A percentile compares a stretch with the other conserved stretches of the same genome.
Conservation (phyloP, 2,113 vertebrate genomes). For the Pachycephala philippinensis region DNA sequence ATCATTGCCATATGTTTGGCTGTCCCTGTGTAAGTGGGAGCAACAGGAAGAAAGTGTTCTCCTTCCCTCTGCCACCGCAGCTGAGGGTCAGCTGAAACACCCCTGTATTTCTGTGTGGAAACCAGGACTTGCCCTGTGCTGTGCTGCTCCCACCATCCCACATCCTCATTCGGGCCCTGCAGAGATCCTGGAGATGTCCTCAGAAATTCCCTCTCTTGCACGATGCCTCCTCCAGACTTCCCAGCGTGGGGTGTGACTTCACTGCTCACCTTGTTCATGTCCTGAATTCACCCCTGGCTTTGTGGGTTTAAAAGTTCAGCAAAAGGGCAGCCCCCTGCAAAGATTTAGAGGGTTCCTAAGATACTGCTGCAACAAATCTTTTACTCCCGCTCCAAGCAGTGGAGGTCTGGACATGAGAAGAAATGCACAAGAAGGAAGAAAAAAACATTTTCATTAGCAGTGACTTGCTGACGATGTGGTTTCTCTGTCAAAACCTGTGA, state of each 20-base stretch:
- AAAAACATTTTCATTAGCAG: not conserved
- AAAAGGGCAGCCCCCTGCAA: not conserved
- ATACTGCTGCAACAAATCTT: not conserved
- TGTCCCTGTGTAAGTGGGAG: not conserved
- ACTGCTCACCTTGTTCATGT: not conserved
- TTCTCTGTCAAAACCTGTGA: conserved; percentile 20
- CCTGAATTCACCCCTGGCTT: not conserved
- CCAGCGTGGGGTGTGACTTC: rapidly evolving
- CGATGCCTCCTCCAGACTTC: not conserved
- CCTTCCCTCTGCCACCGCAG: not conserved
- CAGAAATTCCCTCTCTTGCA: not conserved
- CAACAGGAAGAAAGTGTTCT: not conserved
- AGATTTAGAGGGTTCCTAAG: not conserved
- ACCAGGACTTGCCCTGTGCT: not conserved
- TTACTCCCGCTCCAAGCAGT: not conserved
- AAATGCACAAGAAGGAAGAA: not conserved
- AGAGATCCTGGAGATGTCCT: not conserved
- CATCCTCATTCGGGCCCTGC: not conserved
- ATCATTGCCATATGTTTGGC: not conserved
- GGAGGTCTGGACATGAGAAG: not conserved
- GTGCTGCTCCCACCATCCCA: not conserved
- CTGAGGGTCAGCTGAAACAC: not conserved
- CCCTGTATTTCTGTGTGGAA: not conserved
- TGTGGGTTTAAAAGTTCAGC: not conserved
- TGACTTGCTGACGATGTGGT: not conserved